Percentiles rank a stretch among this genome's conserved stretches.
Conservation (phyloP, 2,797 vertebrate species). For the Phyllotis vaccarum region DNA sequence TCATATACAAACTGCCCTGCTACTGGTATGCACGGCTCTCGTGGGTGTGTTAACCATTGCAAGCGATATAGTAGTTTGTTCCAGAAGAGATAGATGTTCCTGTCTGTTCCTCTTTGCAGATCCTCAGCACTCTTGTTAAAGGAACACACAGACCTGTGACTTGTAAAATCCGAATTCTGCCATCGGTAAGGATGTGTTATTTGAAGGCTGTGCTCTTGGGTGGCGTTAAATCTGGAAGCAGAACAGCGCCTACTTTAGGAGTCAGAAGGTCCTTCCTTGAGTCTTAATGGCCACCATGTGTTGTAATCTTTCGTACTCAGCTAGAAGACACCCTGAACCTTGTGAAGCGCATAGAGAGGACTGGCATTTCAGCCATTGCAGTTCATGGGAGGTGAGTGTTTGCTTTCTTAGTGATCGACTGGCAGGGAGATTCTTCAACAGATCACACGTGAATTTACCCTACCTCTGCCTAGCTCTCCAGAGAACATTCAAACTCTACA, state of each 20-base stretch:
- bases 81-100: not conserved
- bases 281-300: conserved; percentile 29
- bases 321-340: conserved; percentile 94
- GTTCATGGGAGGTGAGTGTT: conserved; percentile 95
- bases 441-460: not conserved
- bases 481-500: not conserved
- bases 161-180: conserved; percentile 97
- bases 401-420: not conserved
- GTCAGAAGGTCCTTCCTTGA: not conserved
- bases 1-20: not conserved
- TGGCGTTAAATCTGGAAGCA: conserved; percentile 15
- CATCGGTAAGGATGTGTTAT: conserved; percentile 89
- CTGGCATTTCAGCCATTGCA: conserved; percentile 95
- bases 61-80: not conserved
- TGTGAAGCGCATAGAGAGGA: conserved; percentile 94
- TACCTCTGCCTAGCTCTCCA: not conserved
- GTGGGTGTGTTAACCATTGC: not conserved
- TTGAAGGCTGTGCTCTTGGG: conserved; percentile 43
- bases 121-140: conserved; percentile 93
- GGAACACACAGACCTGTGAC: conserved; percentile 94
- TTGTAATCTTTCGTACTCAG: conserved; percentile 83
- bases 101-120: conserved; percentile 87
- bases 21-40: not conserved
- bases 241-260: conserved; percentile 22
- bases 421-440: not conserved